Conservation (phyloP, 2,797 vertebrate genomes). For the Champsocephalus esox region DNA sequence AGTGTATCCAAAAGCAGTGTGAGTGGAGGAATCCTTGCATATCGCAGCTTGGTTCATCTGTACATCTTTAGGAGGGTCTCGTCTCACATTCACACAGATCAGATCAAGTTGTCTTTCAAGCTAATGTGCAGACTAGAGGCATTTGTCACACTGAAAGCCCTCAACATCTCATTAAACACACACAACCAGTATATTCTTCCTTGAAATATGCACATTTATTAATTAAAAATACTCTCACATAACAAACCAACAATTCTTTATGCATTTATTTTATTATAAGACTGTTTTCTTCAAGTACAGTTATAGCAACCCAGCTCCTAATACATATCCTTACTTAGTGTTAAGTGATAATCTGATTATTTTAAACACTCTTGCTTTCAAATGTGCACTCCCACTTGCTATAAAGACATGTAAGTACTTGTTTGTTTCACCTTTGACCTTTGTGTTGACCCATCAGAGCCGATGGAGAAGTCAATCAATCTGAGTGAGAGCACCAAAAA, state of each 20-base stretch:
- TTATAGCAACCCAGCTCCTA: too few species aligned
- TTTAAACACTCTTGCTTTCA: not conserved
- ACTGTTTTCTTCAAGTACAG: slow-evolving; percentile 6
- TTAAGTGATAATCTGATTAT: slow-evolving; percentile 2
- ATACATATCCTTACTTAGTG: not conserved
- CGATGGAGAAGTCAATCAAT: slow-evolving; percentile 70
- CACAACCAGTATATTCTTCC: slow-evolving; percentile 4
- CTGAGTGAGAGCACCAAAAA: slow-evolving; percentile 81
- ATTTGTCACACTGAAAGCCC: slow-evolving; percentile 31
- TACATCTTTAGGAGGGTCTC: slow-evolving; percentile 28
- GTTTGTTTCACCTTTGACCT: slow-evolving; percentile 20
- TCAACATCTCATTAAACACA: slow-evolving; percentile 54
- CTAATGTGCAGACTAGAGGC: slow-evolving; percentile 3
- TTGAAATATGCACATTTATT: slow-evolving; percentile 40
- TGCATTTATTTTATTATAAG: slow-evolving; percentile 11
- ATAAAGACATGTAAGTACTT: not conserved
- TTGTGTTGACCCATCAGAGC: slow-evolving; percentile 56
- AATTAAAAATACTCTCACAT: not conserved
- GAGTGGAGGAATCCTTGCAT: slow-evolving; percentile 34
- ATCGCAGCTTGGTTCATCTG: slow-evolving; percentile 24
- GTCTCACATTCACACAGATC: slow-evolving; percentile 36
- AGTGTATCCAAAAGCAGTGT: slow-evolving; percentile 36
- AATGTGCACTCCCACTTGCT: not conserved
- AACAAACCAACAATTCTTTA: slow-evolving; percentile 45
- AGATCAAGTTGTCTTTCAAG: slow-evolving; percentile 32